Evolutionary conservation across 2,113 vertebrate genomes (phyloP), one percentile per base, ranked within the genome.

Genomic region (Periophthalmus modestus): DNA sequence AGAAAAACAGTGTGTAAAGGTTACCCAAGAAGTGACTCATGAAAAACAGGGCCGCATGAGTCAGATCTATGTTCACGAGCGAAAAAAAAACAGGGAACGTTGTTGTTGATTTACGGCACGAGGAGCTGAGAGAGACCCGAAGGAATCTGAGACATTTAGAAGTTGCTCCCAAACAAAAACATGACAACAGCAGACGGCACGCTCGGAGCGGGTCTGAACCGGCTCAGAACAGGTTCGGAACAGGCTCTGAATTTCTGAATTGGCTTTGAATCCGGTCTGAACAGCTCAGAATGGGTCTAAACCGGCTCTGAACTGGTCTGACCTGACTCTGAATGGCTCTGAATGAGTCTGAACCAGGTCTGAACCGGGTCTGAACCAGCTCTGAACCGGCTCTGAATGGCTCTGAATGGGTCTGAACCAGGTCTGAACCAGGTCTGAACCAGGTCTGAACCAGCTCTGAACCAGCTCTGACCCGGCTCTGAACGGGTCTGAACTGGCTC

Each of bases 101-200:
- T 85, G 81, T 72, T 75, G 86, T 78, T 80, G 76, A 84, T 85
- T 87, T 80, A 75, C 58, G 70, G 80, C 76, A 77, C 61, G 65
- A 79, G 79, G 81, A 73, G 77, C 74, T 85, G 83, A 76, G 74
- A 85, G 77, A 70, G 75, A 69, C 47, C 0, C 39, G 68, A 68
- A 87, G 82, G 86, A 88, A 85, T 87, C 77, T 50, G 28, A 88
- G 87, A 89, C 82, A 88, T 90, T 90, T 87, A 82, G 63, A 82
- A 16, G 72, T 87, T 92, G 89, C 70, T 85, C 69, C 81, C 76
- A 87, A 88, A 78, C 65, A 82, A 84, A 85, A 46, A 54, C 71
- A 65, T 79, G 78, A 79, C 9, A 14, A 63, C 50, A 72, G 43
- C 79, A 61, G 82, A 77, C 58, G 24, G 39, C 74, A 43, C 39